Evolutionary conservation across 2,797 vertebrate genomes (phyloP).

Genomic region (Microcaecilia unicolor): DNA sequence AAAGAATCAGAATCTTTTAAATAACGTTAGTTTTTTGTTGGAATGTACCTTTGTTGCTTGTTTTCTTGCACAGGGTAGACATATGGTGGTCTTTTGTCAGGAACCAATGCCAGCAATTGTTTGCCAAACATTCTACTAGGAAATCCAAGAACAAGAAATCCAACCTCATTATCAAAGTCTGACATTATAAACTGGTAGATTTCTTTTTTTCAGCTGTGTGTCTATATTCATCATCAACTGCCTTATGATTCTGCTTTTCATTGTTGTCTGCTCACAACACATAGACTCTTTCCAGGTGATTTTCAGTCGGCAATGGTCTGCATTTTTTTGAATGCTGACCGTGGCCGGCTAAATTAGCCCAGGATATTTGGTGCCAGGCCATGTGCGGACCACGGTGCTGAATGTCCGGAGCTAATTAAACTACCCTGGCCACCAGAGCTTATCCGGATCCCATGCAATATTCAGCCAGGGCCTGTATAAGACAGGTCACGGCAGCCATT

Average conservation of each 20-base stretch:
- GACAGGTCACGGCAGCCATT: too few relatives aligned
- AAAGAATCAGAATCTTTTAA: background rate
- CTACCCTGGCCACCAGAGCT: too few relatives aligned
- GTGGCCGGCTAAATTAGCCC: too few relatives aligned
- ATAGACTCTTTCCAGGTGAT: too few relatives aligned
- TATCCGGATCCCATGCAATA: too few relatives aligned
- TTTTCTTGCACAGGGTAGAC: background rate
- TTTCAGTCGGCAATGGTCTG: too few relatives aligned
- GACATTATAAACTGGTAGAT: slow-evolving; percentile 14
- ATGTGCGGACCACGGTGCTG: too few relatives aligned
- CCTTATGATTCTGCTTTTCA: slow-evolving; percentile 8
- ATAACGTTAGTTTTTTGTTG: background rate
- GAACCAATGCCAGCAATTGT: slow-evolving; percentile 8
- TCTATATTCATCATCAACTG: background rate
- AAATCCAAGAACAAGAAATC: slow-evolving; percentile 10
- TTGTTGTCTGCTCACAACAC: background rate
- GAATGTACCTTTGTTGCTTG: background rate
- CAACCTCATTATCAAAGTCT: slow-evolving; percentile 25
- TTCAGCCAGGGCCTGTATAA: too few relatives aligned
- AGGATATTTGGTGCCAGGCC: too few relatives aligned
- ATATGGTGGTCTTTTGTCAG: slow-evolving; percentile 8
- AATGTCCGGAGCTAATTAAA: too few relatives aligned
- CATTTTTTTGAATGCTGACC: too few relatives aligned
- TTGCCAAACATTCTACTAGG: slow-evolving; percentile 3
- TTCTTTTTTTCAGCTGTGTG: slow-evolving; percentile 24